Percentiles rank a stretch among this genome's conserved stretches.
Evolutionary conservation across 2,113 vertebrate genomes (phyloP).

Genomic region (Plectropomus leopardus): DNA sequence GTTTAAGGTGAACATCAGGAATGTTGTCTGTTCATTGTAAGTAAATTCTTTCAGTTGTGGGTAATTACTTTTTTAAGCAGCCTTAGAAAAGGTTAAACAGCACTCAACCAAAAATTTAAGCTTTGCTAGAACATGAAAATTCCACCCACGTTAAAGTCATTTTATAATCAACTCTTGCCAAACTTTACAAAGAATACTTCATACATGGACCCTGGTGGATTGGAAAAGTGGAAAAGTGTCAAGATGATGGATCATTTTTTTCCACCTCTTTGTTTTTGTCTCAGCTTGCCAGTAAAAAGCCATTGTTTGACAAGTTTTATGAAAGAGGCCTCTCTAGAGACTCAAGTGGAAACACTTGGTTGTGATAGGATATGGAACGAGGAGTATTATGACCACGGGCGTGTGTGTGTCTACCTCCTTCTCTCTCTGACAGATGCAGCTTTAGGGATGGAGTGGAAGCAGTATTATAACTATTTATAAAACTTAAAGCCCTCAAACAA

Average conservation of each 20-base stretch:
- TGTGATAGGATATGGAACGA: constrained; percentile 45
- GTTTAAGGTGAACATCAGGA: neutral
- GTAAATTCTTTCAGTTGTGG: neutral
- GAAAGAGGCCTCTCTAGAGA: constrained; percentile 39
- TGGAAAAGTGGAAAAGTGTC: constrained; percentile 44
- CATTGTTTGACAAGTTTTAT: constrained; percentile 50
- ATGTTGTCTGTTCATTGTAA: neutral
- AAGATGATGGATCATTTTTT: constrained; percentile 48
- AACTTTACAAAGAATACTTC: neutral
- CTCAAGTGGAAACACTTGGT: constrained; percentile 38
- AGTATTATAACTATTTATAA: constrained; percentile 35
- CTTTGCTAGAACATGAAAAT: neutral
- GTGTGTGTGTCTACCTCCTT: neutral
- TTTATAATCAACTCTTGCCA: constrained; percentile 1
- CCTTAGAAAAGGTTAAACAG: neutral
- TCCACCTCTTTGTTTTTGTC: constrained; percentile 40
- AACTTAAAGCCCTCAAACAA: constrained; percentile 28
- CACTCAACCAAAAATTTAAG: neutral
- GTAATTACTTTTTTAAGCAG: neutral
- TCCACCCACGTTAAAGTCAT: neutral
- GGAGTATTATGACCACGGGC: constrained; percentile 21
- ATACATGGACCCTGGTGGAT: neutral
- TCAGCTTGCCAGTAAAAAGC: constrained; percentile 43
- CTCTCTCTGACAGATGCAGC: constrained; percentile 41
- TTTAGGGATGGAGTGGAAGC: constrained; percentile 29